Base-by-base conservation (phyloP, 2,888 invertebrate genomes). In the Nasonia oneida region DNA sequence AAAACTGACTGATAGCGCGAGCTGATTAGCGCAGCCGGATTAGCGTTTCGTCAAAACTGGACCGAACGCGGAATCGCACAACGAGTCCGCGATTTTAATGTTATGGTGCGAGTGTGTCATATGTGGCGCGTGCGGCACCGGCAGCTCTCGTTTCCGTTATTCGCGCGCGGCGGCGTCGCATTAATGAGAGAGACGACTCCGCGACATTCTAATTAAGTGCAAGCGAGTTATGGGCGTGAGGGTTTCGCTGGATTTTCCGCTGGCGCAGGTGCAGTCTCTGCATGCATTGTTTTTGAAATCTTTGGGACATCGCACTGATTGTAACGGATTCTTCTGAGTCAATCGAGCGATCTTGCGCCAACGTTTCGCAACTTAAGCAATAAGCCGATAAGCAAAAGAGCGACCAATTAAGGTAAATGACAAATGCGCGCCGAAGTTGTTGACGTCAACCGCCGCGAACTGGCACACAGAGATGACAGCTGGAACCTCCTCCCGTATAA, bases 391-490 rank as follows among this genome's bases (percentile, higher is more conserved):
- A 71, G 71, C 37, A 39, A 71, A 37, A 53, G 15, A 53, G 5
- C 53, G 4, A 23, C 18, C 39, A 71, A 71, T 71, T 39, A 71
- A 18, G n/a, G 18, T 37, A 71, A 71, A 71, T 71, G 37, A 71
- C 18, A 18, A n/a, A 39, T 61, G 15, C 18, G 5, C 33, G 57
- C 6, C 57, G 61, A 61, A 23, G 61, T n/a, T 39, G 23, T 23
- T 74, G 74, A 74, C 74, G 74, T 74, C 74, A 73, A 47, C 47
- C 47, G 50, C 47, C 4, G 53, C 18, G 47, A 42, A 47, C 29
- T 12, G 50, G 74, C 47, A 18, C 53, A 18, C 53, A 42, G 42
- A 73, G 42, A 73, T 73, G 73, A 73, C 73, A 73, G 73, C 73
- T 42, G 42, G 73, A 73, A 42, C 42, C 39, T 73, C 73, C 39